Conservation (phyloP, 2,113 vertebrate species). For the Thymallus thymallus region DNA sequence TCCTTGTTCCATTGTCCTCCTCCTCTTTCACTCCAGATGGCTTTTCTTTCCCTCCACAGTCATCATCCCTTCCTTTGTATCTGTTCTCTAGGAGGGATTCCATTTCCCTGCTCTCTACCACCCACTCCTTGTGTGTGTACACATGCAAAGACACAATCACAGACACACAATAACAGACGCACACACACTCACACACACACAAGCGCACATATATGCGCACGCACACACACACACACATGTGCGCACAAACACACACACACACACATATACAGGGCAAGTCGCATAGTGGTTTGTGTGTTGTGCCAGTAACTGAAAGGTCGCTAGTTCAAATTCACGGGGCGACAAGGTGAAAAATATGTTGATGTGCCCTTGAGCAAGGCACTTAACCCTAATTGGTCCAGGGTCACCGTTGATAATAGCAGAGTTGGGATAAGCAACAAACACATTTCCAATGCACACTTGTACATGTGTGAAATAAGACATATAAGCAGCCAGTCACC, state of each 20-base stretch:
- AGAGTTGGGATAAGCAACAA: no score
- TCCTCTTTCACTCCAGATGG: background rate
- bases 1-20: background rate
- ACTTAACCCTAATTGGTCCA: no score
- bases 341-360: no score
- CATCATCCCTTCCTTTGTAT: conserved; percentile 27
- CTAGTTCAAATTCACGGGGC: no score
- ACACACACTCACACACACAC: conserved; percentile 16
- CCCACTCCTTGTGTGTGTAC: conserved; percentile 13
- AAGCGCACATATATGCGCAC: background rate
- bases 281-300: no score
- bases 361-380: no score
- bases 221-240: background rate
- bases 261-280: no score
- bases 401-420: no score
- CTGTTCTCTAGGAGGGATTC: conserved; percentile 36
- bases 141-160: conserved; percentile 9
- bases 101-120: conserved; percentile 25
- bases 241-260: background rate
- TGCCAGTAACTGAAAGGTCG: no score
- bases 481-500: conserved; percentile 17
- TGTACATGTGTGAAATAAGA: background rate
- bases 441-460: conserved; percentile 26
- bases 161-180: conserved; percentile 2
- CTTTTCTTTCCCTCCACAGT: conserved; percentile 24